Evolutionary conservation across 2,888 invertebrate species (phyloP), one percentile per base, ranked within the genome.

Genomic region (Steinernema scapterisci): DNA sequence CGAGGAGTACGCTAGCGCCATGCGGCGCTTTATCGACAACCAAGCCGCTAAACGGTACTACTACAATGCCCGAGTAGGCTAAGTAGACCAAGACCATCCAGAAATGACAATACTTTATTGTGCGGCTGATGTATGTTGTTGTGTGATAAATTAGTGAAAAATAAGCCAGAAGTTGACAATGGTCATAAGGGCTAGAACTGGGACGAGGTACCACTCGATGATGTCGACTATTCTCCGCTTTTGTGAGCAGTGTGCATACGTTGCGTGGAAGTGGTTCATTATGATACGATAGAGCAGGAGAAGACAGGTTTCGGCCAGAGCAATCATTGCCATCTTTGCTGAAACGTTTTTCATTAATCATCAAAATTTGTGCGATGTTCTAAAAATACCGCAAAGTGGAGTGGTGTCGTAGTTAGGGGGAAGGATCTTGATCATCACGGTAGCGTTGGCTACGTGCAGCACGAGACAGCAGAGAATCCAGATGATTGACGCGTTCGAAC

Each of bases 21-120:
- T 63, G 27, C 63, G 63, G 5, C 63, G 63, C 31, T 63, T 63
- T 31, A 63, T 63, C 16, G 63, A 63, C 38, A 31, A 27, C 63
- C 63, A 63, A 38, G 16, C 63, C 16, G 63, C 63, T 9, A 63
- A 63, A n/a, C 27, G 63, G 31, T 63, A 63, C 63, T 63, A 63
- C 63, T 63, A 63, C 63, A 63, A 63, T 31, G 63, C 63, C 16
- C 63, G 63, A 27, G 63, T 63, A 9, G 63, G 63, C 23, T 63
- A 63, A 63, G 54, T 11, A 54, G 7, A 31, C 5, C 13, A 13
- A 48, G 48, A 48, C n/a, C 3, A 19, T 48, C 2, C 19, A 48
- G 13, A 3, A 13, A 25, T 6, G 7, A 6, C 13, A 54, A 19
- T 19, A 54, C 54, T 19, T 16, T 54, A 19, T 21, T 25, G 54